Conservation (phyloP, 2,113 vertebrate genomes). For the Thermophis baileyi region DNA sequence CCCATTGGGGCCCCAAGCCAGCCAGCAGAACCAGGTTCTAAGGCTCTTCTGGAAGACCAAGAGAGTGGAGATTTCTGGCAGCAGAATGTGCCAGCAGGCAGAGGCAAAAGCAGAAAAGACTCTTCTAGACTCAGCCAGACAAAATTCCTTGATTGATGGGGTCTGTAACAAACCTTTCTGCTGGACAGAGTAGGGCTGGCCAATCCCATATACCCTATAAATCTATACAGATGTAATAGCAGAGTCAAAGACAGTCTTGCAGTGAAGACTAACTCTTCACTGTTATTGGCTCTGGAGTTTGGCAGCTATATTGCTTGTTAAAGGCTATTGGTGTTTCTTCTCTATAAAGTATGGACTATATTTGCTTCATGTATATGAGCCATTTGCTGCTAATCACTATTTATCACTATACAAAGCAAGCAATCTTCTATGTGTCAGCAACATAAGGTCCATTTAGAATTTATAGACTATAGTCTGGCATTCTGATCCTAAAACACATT, state of each 20-base stretch:
- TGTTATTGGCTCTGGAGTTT: neutral
- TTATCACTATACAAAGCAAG: slow-evolving; percentile 25
- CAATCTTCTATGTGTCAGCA: neutral
- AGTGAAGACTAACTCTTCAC: neutral
- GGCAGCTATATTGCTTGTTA: neutral
- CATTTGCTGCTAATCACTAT: neutral
- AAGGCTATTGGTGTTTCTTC: neutral
- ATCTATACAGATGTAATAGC: neutral
- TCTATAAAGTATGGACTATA: neutral
- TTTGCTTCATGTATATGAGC: neutral
- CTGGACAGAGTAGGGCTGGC: neutral
- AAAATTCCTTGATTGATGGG: neutral
- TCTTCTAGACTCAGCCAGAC: neutral
- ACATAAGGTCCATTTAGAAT: neutral
- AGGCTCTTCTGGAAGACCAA: neutral
- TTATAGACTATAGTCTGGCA: neutral
- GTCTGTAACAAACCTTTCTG: neutral
- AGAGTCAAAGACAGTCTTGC: neutral
- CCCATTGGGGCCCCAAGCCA: neutral
- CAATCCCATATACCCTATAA: neutral
- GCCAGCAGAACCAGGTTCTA: neutral
- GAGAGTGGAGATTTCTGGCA: neutral
- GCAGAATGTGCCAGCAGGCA: neutral
- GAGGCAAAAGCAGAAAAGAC: neutral
- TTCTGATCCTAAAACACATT: neutral